Base-by-base conservation (phyloP, 2,888 invertebrate species). In the Neuroscelio doddi region DNA sequence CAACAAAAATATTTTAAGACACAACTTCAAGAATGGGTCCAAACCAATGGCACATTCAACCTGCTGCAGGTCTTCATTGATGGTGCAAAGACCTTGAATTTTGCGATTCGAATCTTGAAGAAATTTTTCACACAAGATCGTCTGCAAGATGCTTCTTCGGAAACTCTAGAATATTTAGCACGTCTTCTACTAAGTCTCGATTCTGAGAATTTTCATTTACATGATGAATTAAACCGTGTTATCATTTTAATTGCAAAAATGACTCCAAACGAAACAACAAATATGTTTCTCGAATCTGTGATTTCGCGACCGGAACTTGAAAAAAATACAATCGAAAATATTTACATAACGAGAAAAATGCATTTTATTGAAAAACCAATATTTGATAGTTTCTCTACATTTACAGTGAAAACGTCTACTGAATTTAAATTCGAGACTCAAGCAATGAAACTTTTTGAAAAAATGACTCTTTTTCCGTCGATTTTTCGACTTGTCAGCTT, bases 281-380 rank as follows among this genome's bases (percentile, higher is more conserved):
- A 8, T 14, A 15, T 9, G 4, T 30, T 30, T 4, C 8, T 30
- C n/a, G 2, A 30, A n/a, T 30, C 8, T 10, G 3, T 15, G 3
- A 10, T 36, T 36, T 36, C 15, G 36, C 16, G 8, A 5, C 36
- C 36, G 14, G n/a, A 36, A 36, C 14, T 15, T 16, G 15, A 36
- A 12, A 15, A 36, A 5, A 2, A 10, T 15, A 36, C 15, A 12
- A 3, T 36, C n/a, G 36, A 36, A 15, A 36, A 36, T 15, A 36
- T 36, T 15, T 36, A 36, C 15, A 1, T 36, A 1, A 2, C 15
- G 7, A 14, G 12, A 15, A 36, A 36, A 36, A 3, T 7, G 3
- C 2, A 14, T 36, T 36, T 36, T n/a, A 36, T 36, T 9, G 36
- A 36, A 36, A 36, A 36, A 3, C 36, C 36, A 36, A 3, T 36